These are phyloP conservation scores for Celastrina argiolus DNA, from an alignment of 2,888 invertebrate genomes.

Conservation along the genomic window DNA sequence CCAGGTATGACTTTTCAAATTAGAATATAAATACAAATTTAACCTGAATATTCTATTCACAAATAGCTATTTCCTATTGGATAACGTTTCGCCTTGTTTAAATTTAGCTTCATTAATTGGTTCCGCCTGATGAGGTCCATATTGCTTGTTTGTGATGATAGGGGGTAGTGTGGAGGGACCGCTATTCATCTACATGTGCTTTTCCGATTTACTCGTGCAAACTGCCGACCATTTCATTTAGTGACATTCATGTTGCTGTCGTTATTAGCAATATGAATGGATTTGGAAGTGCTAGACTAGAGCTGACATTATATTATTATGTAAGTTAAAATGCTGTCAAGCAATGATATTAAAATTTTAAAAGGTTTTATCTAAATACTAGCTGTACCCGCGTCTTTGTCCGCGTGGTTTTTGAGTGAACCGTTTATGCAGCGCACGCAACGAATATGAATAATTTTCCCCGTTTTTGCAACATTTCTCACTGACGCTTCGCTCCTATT, in stretches of 20 bases:
- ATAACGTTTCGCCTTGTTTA: not conserved
- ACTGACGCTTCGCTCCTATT: no score
- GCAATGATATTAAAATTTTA: no score
- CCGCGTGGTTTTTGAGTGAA: no score
- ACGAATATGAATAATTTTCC: no score
- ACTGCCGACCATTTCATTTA: not conserved
- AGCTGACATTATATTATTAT: not conserved
- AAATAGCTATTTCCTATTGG: not conserved
- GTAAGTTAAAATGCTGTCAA: not conserved
- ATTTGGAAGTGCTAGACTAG: no score
- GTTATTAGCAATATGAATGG: no score
- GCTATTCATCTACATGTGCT: not conserved
- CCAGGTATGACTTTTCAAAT: not conserved
- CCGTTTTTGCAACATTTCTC: no score
- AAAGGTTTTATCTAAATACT: no score
- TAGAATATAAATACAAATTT: not conserved
- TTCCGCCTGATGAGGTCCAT: not conserved
- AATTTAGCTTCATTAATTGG: not conserved
- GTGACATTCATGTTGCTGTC: not conserved
- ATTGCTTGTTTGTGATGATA: not conserved
- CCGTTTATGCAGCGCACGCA: no score
- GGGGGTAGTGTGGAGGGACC: not conserved
- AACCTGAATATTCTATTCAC: not conserved
- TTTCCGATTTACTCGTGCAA: constrained; percentile 1
- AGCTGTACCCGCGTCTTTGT: no score